Conservation (phyloP, 1,140 invertebrate genomes). For the Leptinotarsa texana region DNA sequence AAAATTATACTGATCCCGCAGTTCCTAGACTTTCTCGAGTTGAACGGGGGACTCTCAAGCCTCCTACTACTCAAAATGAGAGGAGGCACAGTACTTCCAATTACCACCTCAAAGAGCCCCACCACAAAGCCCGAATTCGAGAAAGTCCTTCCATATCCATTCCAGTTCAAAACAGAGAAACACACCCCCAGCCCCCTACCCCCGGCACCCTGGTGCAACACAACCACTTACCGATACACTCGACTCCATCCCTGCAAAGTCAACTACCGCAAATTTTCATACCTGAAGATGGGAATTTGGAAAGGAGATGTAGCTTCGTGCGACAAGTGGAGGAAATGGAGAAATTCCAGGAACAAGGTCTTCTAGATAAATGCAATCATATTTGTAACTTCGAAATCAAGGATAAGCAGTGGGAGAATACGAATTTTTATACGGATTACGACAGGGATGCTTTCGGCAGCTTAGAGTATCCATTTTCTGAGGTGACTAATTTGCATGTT, state of each 20-base stretch:
- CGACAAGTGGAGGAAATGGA: conserved; percentile 53
- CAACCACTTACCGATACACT: conserved; percentile 32
- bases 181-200: conserved; percentile 42
- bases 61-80: conserved; percentile 42
- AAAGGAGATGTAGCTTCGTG: conserved; percentile 54
- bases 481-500: conserved; percentile 41
- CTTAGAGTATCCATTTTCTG: conserved; percentile 55
- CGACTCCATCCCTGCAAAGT: conserved; percentile 38
- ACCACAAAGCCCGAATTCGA: conserved; percentile 45
- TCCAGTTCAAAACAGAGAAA: conserved; percentile 50
- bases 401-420: conserved; percentile 50
- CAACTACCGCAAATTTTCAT: conserved; percentile 54
- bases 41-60: conserved; percentile 49
- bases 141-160: conserved; percentile 54
- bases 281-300: conserved; percentile 45
- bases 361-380: conserved; percentile 52
- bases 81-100: conserved; percentile 52
- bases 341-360: conserved; percentile 45
- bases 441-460: conserved; percentile 50
- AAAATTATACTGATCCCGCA: conserved; percentile 55
- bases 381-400: conserved; percentile 55
- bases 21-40: conserved; percentile 50
- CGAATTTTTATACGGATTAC: conserved; percentile 48
- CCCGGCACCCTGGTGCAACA: conserved; percentile 29
- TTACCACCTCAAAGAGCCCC: conserved; percentile 52